These are phyloP conservation scores for Lanius ludovicianus DNA, from an alignment of 2,113 vertebrate genomes.

Conservation along the genomic window DNA sequence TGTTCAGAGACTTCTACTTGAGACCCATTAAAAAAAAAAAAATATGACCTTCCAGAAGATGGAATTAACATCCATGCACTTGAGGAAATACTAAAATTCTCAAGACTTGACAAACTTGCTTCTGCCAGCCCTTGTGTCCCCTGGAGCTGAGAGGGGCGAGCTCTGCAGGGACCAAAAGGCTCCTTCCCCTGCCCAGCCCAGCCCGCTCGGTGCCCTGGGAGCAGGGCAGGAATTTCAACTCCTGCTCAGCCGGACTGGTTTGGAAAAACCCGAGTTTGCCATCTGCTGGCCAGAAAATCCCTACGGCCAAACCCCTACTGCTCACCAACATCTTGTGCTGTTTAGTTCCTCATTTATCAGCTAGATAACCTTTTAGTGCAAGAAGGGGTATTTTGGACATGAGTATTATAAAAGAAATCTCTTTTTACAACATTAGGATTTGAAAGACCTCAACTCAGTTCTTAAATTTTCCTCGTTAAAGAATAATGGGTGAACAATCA, in stretches of 20 bases:
- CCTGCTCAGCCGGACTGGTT: rapidly evolving
- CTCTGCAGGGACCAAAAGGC: background rate
- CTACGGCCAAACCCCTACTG: rapidly evolving
- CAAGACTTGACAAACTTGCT: too few relatives aligned
- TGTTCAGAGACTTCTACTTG: background rate
- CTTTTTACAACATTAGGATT: background rate
- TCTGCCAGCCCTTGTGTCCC: background rate
- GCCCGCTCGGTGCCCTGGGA: background rate
- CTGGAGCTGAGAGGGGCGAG: background rate
- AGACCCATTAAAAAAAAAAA: background rate
- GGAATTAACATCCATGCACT: background rate
- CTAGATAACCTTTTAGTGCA: background rate
- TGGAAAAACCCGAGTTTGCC: background rate
- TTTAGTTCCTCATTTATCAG: background rate
- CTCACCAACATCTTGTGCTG: background rate
- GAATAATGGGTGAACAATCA: background rate
- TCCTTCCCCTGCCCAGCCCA: background rate
- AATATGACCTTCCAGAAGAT: background rate
- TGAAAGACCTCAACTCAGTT: background rate
- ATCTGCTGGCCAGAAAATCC: background rate
- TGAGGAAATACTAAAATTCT: background rate
- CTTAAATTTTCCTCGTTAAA: background rate
- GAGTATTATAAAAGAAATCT: background rate
- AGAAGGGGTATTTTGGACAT: background rate
- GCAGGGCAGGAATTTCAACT: background rate